Evolutionary conservation across 2,113 vertebrate species (phyloP), one percentile per base, ranked within the genome.

Genomic region (Collichthys lucidus): DNA sequence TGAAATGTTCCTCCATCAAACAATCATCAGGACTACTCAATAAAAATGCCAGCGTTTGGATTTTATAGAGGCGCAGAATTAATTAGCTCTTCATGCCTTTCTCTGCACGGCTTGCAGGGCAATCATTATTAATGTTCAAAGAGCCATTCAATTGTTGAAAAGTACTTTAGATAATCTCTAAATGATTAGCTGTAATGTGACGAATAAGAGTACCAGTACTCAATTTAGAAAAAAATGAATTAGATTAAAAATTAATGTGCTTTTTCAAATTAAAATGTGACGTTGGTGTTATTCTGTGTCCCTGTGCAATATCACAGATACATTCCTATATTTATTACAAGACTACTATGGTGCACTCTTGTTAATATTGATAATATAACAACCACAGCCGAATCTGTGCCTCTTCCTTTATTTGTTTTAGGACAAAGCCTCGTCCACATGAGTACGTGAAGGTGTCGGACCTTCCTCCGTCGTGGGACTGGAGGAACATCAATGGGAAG

Each of bases 401-500:
- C 14, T 42, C 35, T 3, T 31, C 24, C 0, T 49, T 56, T 9
- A 2, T 17, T 50, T 3, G 0, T 73, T 78, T 31, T 2, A 93
- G 92, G 70, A 92, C 90, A 0, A 50, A 4, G 5, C n/a, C 86
- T 2, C 86, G 97, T 0, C 96, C 96, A 0, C 94, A 97, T 22
- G 97, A 98, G 85, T 95, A 94, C 61, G 77, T 96, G 84, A 88
- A 94, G 0, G 5, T 69, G 0, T 71, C 86, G 0, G 88, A 92
- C 2, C 92, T 99, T 15, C 97, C 98, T 55, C 75, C 46, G 66
- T 93, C 80, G 49, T 99, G 98, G 98, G 98, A 99, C 93, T 99
- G 98, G 98, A 92, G 98, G 77, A 96, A 96, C 35, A 86, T 98
- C 24, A 29, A 96, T 0, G 97, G 98, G 0, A 88, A 95, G 86